Percentiles rank a stretch among this genome's conserved stretches.
These are phyloP conservation scores for Sphenodon punctatus DNA, from an alignment of 2,797 vertebrate genomes.

Conservation along the genomic window DNA sequence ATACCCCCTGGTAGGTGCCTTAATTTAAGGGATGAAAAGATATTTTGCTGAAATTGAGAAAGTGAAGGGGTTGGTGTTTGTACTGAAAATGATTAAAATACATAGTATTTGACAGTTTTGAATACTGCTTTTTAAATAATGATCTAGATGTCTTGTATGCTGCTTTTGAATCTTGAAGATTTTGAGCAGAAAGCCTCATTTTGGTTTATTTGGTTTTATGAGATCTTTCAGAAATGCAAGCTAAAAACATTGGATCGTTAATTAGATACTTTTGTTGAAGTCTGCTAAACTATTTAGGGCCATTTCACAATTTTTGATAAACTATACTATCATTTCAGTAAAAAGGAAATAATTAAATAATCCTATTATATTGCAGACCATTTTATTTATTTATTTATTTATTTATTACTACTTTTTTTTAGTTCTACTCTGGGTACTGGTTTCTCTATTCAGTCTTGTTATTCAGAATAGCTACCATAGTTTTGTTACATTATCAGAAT, in stretches of 20 bases:
- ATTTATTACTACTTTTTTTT: no score
- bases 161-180: no score
- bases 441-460: not conserved
- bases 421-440: conserved; percentile 7
- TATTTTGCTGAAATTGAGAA: no score
- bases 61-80: no score
- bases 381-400: not conserved
- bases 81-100: no score
- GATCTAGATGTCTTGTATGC: no score
- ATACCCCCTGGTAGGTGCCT: no score
- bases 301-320: not conserved
- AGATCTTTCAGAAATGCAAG: not conserved
- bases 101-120: no score
- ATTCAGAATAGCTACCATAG: conserved; percentile 10
- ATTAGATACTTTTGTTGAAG: not conserved
- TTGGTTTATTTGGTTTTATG: no score
- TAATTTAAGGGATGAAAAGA: no score
- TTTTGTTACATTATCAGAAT: conserved; percentile 32
- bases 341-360: not conserved
- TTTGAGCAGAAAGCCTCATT: no score
- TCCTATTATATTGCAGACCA: not conserved
- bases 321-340: not conserved
- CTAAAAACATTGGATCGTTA: not conserved
- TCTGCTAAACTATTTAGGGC: not conserved
- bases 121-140: no score